These are phyloP conservation scores for Tringa solitaria DNA, from an alignment of 2,113 vertebrate genomes.

Conservation along the genomic window DNA sequence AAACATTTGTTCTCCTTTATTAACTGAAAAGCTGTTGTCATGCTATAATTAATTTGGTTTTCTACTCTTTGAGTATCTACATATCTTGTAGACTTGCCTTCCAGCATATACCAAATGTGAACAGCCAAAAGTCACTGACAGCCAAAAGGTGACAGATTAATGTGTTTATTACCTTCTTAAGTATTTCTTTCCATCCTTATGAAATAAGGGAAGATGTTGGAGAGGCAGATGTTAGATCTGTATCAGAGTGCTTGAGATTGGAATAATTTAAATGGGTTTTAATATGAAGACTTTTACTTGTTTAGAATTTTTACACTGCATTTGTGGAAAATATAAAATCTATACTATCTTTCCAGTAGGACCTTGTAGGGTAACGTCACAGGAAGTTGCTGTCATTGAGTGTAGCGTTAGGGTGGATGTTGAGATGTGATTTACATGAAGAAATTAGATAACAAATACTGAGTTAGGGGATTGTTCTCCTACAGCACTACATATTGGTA, in stretches of 20 bases:
- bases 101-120: background rate
- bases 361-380: background rate
- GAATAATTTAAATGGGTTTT: background rate
- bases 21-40: background rate
- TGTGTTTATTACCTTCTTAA: background rate
- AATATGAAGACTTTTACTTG: background rate
- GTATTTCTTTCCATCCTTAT: background rate
- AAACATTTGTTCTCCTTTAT: background rate
- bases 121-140: background rate
- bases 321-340: background rate
- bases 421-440: background rate
- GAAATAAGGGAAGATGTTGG: background rate
- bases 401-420: background rate
- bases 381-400: background rate
- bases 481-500: rapidly evolving
- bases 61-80: background rate
- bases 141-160: background rate
- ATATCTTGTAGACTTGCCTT: background rate
- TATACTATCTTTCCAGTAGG: background rate
- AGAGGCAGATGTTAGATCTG: background rate
- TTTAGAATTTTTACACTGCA: background rate
- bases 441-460: background rate
- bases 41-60: background rate
- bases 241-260: background rate
- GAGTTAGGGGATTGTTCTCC: background rate